Evolutionary conservation across 2,113 vertebrate species (phyloP), one percentile per base, ranked within the genome.

Genomic region (Serinus canaria): DNA sequence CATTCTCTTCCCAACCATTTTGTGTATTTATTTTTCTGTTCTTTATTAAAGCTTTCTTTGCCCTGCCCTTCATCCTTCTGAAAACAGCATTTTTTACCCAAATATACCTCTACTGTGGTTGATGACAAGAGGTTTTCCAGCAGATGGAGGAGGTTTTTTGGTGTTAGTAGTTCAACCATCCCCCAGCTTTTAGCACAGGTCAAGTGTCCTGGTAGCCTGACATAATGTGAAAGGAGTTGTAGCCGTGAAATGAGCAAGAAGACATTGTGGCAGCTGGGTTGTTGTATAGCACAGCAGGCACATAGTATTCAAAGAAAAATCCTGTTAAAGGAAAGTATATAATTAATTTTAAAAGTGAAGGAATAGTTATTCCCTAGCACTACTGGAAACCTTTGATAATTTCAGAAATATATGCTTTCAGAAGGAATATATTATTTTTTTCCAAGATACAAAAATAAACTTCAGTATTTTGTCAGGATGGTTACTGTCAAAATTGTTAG

Each of bases 231-330:
- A 76, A 69, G 0, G 2, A 70, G 20, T 15, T 67, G n/a, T 77
- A 62, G 88, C 41, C 1, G 2, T 85, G 85, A 87, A 77, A 58
- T 58, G 41, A 8, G 5, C 49, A 30, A 41, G 44, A 41, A 63
- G 31, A 8, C 2, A 1, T 27, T 0, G 0, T 7, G 15, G 56
- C 21, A 56, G 60, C 39, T 23, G 15, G 7, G 7, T 27, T n/a
- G 41, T 64, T 89, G 25, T 46, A 13, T 30, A 67, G 75, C 24
- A 22, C 30, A 47, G 49, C 37, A 63, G 53, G 43, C 46, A 55
- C 15, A 16, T 13, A 15, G 21, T 37, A 41, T 44, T 82, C 23
- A 69, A 83, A 84, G 35, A 63, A 92, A 78, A 92, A 31, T 80
- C 11, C 5, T 28, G 7, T 76, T 87, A 58, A 52, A 75, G 28